A percentile compares a stretch with the other conserved stretches of the same genome.
These are phyloP conservation scores for Tupiocoris notatus DNA, from an alignment of 2,888 invertebrate genomes.

Conservation along the genomic window DNA sequence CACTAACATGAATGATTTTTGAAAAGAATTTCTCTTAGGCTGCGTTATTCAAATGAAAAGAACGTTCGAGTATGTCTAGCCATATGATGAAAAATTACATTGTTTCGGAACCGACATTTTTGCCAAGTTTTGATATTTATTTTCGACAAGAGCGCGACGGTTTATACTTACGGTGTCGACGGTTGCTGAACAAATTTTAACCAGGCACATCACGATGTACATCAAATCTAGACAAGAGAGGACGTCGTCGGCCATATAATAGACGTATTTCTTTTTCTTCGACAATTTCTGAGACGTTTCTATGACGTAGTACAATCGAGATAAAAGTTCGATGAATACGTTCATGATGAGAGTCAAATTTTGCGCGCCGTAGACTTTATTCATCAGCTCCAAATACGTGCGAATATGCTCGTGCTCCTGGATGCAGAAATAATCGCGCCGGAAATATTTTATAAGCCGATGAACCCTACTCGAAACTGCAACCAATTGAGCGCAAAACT, in stretches of 20 bases:
- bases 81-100: too few relatives aligned
- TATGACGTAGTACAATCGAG: constrained; percentile 18
- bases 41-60: too few relatives aligned
- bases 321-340: neutral
- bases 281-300: neutral
- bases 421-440: neutral
- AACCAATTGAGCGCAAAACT: neutral
- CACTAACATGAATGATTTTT: too few relatives aligned
- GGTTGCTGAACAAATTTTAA: neutral
- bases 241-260: constrained; percentile 6
- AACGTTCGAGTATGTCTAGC: too few relatives aligned
- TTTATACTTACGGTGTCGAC: constrained; percentile 5
- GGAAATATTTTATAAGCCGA: neutral
- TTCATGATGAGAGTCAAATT: constrained; percentile 10
- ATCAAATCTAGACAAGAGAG: neutral
- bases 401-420: neutral
- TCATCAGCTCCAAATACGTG: neutral
- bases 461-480: neutral
- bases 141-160: too few relatives aligned
- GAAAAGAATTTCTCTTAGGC: too few relatives aligned
- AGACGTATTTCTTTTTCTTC: neutral
- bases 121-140: too few relatives aligned
- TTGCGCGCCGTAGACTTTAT: constrained; percentile 4
- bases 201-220: constrained; percentile 6
- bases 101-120: too few relatives aligned